Base-by-base conservation (phyloP, 1,140 invertebrate genomes). In the Drosophila santomea region DNA sequence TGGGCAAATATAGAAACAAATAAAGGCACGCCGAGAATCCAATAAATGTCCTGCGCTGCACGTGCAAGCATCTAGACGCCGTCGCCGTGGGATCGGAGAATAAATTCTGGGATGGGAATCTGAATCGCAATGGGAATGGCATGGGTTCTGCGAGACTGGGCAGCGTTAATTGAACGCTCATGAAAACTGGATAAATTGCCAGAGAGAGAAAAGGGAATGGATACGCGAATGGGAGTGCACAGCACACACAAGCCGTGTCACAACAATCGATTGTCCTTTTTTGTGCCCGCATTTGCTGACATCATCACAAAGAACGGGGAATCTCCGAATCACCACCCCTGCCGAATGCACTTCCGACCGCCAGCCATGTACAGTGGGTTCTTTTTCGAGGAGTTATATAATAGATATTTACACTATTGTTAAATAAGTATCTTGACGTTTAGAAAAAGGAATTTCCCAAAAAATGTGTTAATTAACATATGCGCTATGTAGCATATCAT, bases 191-290 rank as follows among this genome's bases (percentile, higher is more conserved):
- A 80, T 82, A 74, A 80, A 73, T 67, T 74, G 68, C 56, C 39
- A 25, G 38, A 38, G 36, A 47, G 45, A 75, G 36, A 59, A 57
- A 45, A 38, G 32, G 39, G 36, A 51, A 28, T 12, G 32, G 14
- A 10, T n/a, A 38, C 5, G 69, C 35, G 54, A 47, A 57, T 64
- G 59, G 14, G 48, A 32, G 48, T 15, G 55, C 61, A 47, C 15
- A 36, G 50, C 44, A 47, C 15, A 32, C 78, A 85, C 81, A 85
- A 79, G 75, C 84, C 50, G 25, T 84, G 84, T 89, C 84, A 89
- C 84, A 89, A 89, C 84, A 89, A 89, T 89, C 84, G 84, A 89
- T 89, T 89, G 84, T 84, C 66, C 80, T 89, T 89, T 89, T 89
- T 83, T 78, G 75, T 75, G 78, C 78, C 80, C 76, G 80, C 80